Percentiles rank a stretch among this genome's conserved stretches.
phyloP scores from a whole-genome alignment of 2,888 invertebrate species.

The Chydorus sphaericus region DNA sequence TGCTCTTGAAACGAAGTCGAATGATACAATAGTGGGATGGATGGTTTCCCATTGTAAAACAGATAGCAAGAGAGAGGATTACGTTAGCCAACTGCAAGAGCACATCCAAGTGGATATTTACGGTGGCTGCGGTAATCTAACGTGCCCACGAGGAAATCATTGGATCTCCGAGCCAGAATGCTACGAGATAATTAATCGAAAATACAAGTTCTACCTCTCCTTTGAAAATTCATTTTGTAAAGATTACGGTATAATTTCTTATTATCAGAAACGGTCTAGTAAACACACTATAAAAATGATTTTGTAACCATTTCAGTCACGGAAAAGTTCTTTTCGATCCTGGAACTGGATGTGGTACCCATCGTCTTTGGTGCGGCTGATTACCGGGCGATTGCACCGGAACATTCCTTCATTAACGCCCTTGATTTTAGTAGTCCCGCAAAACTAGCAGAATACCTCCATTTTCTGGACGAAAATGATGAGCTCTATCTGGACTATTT shows the following conservation, averaged over 20 bases:
- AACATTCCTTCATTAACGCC: slow-evolving; percentile 85
- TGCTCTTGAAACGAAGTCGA: slow-evolving; percentile 78
- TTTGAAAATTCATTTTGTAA: slow-evolving; percentile 95
- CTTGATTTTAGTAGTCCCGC: slow-evolving; percentile 82
- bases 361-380: slow-evolving; percentile 95
- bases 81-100: no score
- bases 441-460: slow-evolving; percentile 72
- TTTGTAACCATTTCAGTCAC: no score
- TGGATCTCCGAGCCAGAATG: slow-evolving; percentile 60
- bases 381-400: slow-evolving; percentile 74
- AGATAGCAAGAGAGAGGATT: no score
- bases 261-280: no score
- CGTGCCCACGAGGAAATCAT: slow-evolving; percentile 63
- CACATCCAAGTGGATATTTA: no score
- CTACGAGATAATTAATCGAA: slow-evolving; percentile 73
- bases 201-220: slow-evolving; percentile 92
- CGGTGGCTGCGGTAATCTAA: slow-evolving; percentile 66
- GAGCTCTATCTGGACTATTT: slow-evolving; percentile 87
- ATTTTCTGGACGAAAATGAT: slow-evolving; percentile 71
- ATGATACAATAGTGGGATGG: no score
- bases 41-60: no score
- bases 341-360: slow-evolving; percentile 54
- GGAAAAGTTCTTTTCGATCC: no score
- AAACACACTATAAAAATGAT: no score
- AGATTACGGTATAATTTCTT: no score